Evolutionary conservation across 2,888 invertebrate species (phyloP).

Genomic region (Invenusta paracnida): DNA sequence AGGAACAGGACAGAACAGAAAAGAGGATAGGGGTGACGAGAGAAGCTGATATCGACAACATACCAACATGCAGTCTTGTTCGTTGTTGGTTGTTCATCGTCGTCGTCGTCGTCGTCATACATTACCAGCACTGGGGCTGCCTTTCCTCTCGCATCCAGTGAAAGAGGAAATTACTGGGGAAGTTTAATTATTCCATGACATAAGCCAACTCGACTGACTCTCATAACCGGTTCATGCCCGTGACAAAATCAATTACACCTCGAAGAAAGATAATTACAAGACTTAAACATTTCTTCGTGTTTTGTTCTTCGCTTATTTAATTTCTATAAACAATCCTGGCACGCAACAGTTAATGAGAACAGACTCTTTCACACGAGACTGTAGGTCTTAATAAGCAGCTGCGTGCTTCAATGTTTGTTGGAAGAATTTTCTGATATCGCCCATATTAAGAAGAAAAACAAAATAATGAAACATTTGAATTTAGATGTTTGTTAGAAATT

Average conservation of each 20-base stretch:
- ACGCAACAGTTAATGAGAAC: slow-evolving; percentile 3
- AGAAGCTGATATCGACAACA: slow-evolving; percentile 23
- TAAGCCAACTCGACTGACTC: slow-evolving; percentile 2
- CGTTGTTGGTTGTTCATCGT: no score
- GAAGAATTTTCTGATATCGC: no score
- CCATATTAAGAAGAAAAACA: no score
- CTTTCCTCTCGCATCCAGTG: slow-evolving; percentile 1
- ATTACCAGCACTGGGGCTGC: background rate
- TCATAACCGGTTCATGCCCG: background rate
- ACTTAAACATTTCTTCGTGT: background rate
- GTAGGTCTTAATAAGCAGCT: background rate
- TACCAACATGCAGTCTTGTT: slow-evolving; percentile 10
- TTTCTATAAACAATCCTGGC: slow-evolving; percentile 1
- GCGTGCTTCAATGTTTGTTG: background rate
- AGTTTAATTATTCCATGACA: slow-evolving; percentile 18
- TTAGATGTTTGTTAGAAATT: no score
- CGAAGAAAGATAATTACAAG: background rate
- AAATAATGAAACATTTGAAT: no score
- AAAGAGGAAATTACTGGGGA: slow-evolving; percentile 21
- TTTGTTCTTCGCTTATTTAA: slow-evolving; percentile 22
- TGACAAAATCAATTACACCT: slow-evolving; percentile 29
- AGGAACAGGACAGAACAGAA: no score
- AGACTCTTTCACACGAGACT: background rate
- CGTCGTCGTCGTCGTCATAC: no score
- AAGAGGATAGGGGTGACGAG: no score